A percentile compares a stretch with the other conserved stretches of the same genome.
phyloP scores from a whole-genome alignment of 2,888 invertebrate species.

The Ornithoptera alexandrae region DNA sequence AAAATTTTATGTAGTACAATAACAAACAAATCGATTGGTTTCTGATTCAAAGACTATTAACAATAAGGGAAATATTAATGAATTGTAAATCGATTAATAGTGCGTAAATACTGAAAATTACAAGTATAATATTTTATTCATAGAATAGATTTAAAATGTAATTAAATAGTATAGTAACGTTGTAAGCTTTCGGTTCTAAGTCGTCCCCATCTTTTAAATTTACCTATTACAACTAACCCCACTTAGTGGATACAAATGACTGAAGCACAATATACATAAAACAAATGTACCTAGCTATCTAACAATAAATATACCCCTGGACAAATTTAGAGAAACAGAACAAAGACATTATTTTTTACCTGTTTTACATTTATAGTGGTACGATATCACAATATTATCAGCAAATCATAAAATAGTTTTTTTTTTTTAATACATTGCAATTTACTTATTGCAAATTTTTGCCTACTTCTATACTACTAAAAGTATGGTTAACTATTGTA shows the following conservation, averaged over 20 bases:
- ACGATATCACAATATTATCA: too few relatives aligned
- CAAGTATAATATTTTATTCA: not conserved
- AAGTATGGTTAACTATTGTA: too few relatives aligned
- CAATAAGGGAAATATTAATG: not conserved
- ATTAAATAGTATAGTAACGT: not conserved
- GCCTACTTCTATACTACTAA: too few relatives aligned
- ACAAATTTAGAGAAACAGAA: too few relatives aligned
- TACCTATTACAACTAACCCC: constrained; percentile 24
- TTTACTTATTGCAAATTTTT: too few relatives aligned
- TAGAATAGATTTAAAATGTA: not conserved
- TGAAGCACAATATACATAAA: constrained; percentile 19
- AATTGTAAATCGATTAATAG: not conserved
- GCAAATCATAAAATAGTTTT: too few relatives aligned
- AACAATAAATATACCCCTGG: constrained; percentile 12
- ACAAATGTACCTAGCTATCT: constrained; percentile 23
- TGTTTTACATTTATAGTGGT: too few relatives aligned
- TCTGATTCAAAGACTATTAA: not conserved
- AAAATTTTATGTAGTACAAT: constrained; percentile 11
- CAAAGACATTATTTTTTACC: not conserved
- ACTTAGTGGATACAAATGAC: constrained; percentile 26
- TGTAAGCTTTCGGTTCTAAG: constrained; percentile 6
- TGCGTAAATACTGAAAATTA: not conserved
- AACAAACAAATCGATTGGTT: constrained; percentile 20
- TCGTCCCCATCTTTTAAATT: constrained; percentile 18
- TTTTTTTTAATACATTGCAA: too few relatives aligned